Base-by-base conservation (phyloP, 2,113 vertebrate species). In the Brachirus orientalis region DNA sequence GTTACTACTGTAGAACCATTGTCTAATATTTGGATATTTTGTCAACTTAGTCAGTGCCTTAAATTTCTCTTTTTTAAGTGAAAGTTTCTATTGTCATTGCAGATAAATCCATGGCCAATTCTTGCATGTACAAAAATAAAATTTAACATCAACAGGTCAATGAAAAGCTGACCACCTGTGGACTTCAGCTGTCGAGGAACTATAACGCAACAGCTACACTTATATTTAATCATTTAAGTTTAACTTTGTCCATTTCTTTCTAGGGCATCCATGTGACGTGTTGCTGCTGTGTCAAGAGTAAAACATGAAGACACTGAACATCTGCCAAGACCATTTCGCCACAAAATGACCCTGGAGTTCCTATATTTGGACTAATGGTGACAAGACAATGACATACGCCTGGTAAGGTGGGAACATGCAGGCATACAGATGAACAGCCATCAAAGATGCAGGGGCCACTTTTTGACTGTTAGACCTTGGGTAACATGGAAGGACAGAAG, bases 241-340 rank as follows among this genome's bases (percentile, higher is more conserved):
- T 95, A 98, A 94, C 96, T 97, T 96, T 91, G 96, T 96, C 97
- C 95, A 92, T 95, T 90, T 87, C 88, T 90, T 80, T 78, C 84
- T 66, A 72, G 75, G 85, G 75, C 48, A 79, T 84, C 87, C 90
- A 82, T 67, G 61, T 40, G 43, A 51, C 11, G 17, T 36, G 20
- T 33, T 33, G 28, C 53, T 38, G 22, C 46, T 50, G 63, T 69
- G 77, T 84, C 83, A 88, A 69, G 83, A 55, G 70, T 54, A 78
- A 80, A 79, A 59, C 43, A 75, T 72, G 76, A 78, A 60, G 47
- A 87, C 69, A 54, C 17, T n/a, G 22, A 67, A 72, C 66, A 69
- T 43, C 74, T 43, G 61, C 62, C 62, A 63, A 71, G 45, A 67
- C 58, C 59, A 54, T 50, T 10, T 44, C n/a, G 62, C 60, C 63